Evolutionary conservation across 2,113 vertebrate genomes (phyloP).

Genomic region (Ranitomeya imitator): DNA sequence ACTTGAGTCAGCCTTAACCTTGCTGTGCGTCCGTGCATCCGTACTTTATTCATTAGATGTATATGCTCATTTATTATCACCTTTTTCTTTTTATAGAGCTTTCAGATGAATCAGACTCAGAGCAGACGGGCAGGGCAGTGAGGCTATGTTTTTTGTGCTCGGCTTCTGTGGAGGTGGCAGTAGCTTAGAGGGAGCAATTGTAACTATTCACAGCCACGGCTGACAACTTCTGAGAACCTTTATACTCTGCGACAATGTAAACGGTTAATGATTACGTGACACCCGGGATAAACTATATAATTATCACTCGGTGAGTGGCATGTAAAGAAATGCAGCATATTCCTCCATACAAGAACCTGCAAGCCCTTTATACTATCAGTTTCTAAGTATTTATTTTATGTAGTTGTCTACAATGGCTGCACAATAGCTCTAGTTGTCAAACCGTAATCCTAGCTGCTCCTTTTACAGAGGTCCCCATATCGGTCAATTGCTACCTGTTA

Average conservation of each 20-base stretch:
- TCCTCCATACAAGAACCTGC: too few relatives aligned
- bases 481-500: background rate
- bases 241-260: background rate
- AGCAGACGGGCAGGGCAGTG: slow-evolving; percentile 89
- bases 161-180: slow-evolving; percentile 78
- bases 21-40: background rate
- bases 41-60: background rate
- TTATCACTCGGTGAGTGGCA: too few relatives aligned
- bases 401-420: too few relatives aligned
- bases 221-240: background rate
- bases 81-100: slow-evolving; percentile 52
- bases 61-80: background rate
- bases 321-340: too few relatives aligned
- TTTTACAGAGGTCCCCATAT: too few relatives aligned
- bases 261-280: too few relatives aligned
- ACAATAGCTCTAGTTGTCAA: too few relatives aligned
- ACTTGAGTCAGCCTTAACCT: background rate
- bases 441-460: too few relatives aligned
- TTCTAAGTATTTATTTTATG: too few relatives aligned
- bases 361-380: too few relatives aligned
- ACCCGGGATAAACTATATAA: too few relatives aligned
- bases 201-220: background rate
- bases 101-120: slow-evolving; percentile 84
- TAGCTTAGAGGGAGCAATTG: slow-evolving; percentile 74
- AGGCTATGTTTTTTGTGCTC: slow-evolving; percentile 64